Percentiles rank a stretch among this genome's conserved stretches.
These are phyloP conservation scores for Pseudorectes ferrugineus DNA, from an alignment of 2,113 vertebrate species.

Conservation along the genomic window DNA sequence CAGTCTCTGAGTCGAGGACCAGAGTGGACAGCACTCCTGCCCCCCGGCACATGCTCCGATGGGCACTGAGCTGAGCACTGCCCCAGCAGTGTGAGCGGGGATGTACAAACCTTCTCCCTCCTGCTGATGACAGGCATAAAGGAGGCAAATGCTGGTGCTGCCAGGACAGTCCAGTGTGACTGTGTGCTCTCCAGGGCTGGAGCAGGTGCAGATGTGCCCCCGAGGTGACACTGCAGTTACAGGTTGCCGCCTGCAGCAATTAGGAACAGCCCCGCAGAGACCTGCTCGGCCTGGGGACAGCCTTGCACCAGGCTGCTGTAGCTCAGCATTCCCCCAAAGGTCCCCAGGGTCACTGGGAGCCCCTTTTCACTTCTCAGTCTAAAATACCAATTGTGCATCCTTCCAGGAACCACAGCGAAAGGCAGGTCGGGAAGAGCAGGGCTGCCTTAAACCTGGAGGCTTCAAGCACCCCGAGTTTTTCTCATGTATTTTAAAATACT, in stretches of 20 bases:
- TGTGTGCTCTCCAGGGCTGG: neutral
- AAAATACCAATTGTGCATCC: fast-evolving
- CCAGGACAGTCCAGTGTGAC: fast-evolving
- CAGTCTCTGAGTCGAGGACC: neutral
- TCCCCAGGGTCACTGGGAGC: neutral
- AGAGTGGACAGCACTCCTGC: neutral
- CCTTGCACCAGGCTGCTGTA: neutral
- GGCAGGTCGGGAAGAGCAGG: neutral
- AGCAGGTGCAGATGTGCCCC: neutral
- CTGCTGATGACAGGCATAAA: neutral
- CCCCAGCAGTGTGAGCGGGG: neutral
- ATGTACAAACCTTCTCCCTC: fast-evolving
- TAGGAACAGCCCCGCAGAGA: neutral
- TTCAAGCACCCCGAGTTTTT: neutral
- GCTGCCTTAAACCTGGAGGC: neutral
- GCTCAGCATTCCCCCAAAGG: fast-evolving
- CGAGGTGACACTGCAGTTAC: fast-evolving
- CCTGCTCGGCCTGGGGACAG: neutral
- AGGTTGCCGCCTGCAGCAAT: neutral
- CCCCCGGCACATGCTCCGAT: fast-evolving
- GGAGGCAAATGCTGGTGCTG: neutral
- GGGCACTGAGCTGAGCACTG: neutral
- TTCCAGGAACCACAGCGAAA: neutral
- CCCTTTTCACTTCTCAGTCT: neutral
- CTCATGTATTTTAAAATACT: neutral